Evolutionary conservation across 1,140 invertebrate species (phyloP), one percentile per base, ranked within the genome.

Genomic region (Drosophila fuyamai): DNA sequence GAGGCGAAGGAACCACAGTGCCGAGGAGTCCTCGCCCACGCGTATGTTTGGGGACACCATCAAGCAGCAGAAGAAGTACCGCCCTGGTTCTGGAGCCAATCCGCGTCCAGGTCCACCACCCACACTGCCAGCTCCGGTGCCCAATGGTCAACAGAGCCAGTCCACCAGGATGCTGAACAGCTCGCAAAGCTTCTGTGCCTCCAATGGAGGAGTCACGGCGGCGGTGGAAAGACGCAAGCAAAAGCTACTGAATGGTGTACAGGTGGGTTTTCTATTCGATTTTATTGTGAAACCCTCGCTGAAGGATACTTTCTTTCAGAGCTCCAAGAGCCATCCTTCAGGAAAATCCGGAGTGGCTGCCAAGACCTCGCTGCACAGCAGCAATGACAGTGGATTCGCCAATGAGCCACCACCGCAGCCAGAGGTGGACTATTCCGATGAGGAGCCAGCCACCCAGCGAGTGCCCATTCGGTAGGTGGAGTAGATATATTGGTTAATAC

Each of bases 321-420:
- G 71, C 41, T 81, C 82, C 35, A 86, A 83, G 79, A 73, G 60
- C 40, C 76, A 79, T 75, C 70, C 71, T 13, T 67, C 85, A 9
- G 57, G 68, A 43, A 90, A 92, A 58, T 70, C 79, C n/a, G 74
- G 76, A 14, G 78, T 81, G 12, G 94, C 95, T 35, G 95, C 95
- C 51, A 96, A 95, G 86, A 96, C 96, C 9, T 97, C 96, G 18
- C 94, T 97, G 56, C 96, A 98, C 92, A 97, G 96, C 91, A 97
- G 97, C 89, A 98, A 97, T 93, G 97, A 98, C 93, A 97, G 97
- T 80, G 97, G 97, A 27, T 97, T 98, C 90, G 97, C 96, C 83
- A 98, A 97, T 84, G 97, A 91, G 56, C 96, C 96, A 9, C 96
- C 97, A 4, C 96, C 96, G 18, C 96, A 97, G 83, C 97, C 97